Evolutionary conservation across 2,888 invertebrate genomes (phyloP), one percentile per base, ranked within the genome.

Genomic region (Perizoma flavofasciatum): DNA sequence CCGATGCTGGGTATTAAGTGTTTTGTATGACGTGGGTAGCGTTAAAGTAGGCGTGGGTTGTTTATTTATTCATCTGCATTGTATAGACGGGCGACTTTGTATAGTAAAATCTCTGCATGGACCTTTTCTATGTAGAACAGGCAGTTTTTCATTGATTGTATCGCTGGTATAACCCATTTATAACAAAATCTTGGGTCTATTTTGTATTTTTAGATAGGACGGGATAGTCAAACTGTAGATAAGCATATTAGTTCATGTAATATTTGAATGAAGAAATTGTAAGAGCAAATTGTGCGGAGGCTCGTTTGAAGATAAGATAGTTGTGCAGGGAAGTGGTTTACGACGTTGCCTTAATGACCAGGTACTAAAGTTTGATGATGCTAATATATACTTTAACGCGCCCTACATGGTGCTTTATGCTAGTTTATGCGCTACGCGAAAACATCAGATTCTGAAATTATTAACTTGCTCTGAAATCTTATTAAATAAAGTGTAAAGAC

Each of bases 11-110:
- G 74, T 85, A 84, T 84, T 83, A 85, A 83, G 82, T 85, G 82
- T 86, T 83, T 82, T 81, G 82, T 83, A 72, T 71, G 52, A 78
- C 81, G 86, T 86, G 77, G 86, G 85, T 68, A 50, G 79, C 71
- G 82, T 79, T 82, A 82, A 79, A 82, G 77, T 74, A 70, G 58
- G 81, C 79, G 89, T 88, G 84, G 88, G 88, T 61, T 74, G 79
- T 75, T 80, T 87, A 85, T 87, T 86, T 88, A 89, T 89, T 83
- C 83, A 85, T 79, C 75, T 75, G 80, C 75, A 78, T 79, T 79
- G 79, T 78, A 22, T 22, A 70, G 76, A 73, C 75, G 71, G 59
- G 69, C 67, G 70, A 69, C 72, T 81, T 82, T 82, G 82, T 83
- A 22, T 22, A 78, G 77, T 78, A 67, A 71, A 77, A 77, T 75